Base-by-base conservation (phyloP, 2,888 invertebrate species). In the Eupithecia pulchellata region DNA sequence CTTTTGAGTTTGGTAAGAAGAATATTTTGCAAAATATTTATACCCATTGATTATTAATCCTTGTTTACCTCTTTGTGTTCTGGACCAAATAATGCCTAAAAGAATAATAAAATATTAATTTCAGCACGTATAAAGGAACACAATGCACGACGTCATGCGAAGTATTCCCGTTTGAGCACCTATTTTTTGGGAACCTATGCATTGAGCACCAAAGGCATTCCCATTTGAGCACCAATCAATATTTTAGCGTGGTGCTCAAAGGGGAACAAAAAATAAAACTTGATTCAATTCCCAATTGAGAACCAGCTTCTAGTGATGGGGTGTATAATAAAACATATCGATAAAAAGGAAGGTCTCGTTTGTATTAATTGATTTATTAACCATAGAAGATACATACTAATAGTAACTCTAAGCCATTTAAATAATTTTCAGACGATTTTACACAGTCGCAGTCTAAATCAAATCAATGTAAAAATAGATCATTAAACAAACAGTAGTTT, bases 11-110 rank as follows among this genome's bases (percentile, higher is more conserved):
- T 25, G 25, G 14, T 4, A 6, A 57, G 6, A 27, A 27, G 55
- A 25, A 25, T 2, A 27, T 32, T 71, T 71, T 14, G 55, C 20
- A 29, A 71, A 68, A 42, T 65, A 71, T 8, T 68, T 71, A 17
- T 42, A 68, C n/a, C 61, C 64, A 9, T 27, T 11, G 1, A 62
- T 9, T 8, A 34, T 6, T 34, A 71, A 34, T 14, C 71, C 71
- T 14, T 34, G 14, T n/a, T 71, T 36, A 34, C 65, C 68, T 52
- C 65, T 57, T 47, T 42, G 52, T 5, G 68, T 32, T 13, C 55
- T 68, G n/a, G 61, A 61, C 71, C 71, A 71, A 11, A 1, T 27
- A 0, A 64, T 4, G 14, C 17, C 67, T 71, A 47, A 27, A 55
- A 55, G 3, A 9, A 52, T 52, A 11, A 52, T 32, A 25, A 52